A percentile compares a stretch with the other conserved stretches of the same genome.
phyloP scores from a whole-genome alignment of 1,140 invertebrate genomes.

The Drosophila persimilis region DNA sequence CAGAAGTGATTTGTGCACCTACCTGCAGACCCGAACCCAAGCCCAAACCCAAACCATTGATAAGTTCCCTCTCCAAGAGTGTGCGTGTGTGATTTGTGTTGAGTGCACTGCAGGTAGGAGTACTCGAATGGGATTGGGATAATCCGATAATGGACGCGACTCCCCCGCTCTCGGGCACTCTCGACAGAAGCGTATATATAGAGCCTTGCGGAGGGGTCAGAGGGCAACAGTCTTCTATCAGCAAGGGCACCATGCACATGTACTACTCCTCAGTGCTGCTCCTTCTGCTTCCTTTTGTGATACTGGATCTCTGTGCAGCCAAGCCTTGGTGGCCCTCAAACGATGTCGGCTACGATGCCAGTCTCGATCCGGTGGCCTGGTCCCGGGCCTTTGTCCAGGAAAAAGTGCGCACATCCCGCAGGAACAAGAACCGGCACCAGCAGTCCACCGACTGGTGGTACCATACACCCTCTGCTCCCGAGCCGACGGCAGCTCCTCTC shows the following conservation, averaged over 20 bases:
- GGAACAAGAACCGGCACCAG: slow-evolving; percentile 1
- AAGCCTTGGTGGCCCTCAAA: slow-evolving; percentile 54
- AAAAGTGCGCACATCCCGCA: slow-evolving; percentile 37
- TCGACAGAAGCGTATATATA: slow-evolving; percentile 19
- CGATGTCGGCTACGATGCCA: slow-evolving; percentile 63
- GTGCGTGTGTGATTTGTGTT: too few species aligned
- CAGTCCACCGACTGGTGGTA: background rate
- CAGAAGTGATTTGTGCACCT: slow-evolving; percentile 15
- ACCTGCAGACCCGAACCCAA: background rate
- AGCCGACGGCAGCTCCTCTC: too few species aligned
- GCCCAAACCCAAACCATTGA: slow-evolving; percentile 30
- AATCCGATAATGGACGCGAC: slow-evolving; percentile 39
- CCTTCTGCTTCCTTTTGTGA: slow-evolving; percentile 1
- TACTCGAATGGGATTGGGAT: background rate
- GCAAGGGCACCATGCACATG: slow-evolving; percentile 39
- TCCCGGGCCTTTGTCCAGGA: slow-evolving; percentile 71
- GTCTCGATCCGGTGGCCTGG: slow-evolving; percentile 72
- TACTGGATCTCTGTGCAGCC: slow-evolving; percentile 4
- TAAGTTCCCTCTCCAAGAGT: slow-evolving; percentile 5
- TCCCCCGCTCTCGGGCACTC: background rate
- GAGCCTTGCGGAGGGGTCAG: slow-evolving; percentile 22
- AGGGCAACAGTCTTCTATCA: slow-evolving; percentile 27
- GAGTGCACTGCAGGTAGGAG: slow-evolving; percentile 22
- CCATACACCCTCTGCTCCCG: background rate
- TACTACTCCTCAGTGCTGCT: slow-evolving; percentile 27